Conservation (phyloP, 2,888 invertebrate species). For the Ametastegia equiseti region DNA sequence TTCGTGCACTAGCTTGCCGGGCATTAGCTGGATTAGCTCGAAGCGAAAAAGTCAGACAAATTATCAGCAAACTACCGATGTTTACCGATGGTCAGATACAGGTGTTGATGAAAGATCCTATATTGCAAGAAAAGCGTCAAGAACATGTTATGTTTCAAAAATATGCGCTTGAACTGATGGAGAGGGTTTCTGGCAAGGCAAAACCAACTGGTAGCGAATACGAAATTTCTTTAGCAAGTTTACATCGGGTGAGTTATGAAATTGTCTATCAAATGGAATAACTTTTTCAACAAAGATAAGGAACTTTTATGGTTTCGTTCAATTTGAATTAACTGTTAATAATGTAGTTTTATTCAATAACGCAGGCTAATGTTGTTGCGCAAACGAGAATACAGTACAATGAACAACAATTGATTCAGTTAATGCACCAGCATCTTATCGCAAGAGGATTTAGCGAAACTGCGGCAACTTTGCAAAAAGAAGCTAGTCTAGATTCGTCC, state of each 20-base stretch:
- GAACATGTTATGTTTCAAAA: conserved; percentile 98
- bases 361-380: conserved; percentile 93
- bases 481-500: conserved; percentile 84
- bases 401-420: conserved; percentile 93
- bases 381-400: conserved; percentile 97
- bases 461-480: conserved; percentile 85
- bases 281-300: too few relatives aligned
- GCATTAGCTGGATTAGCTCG: conserved; percentile 95
- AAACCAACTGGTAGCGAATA: conserved; percentile 87
- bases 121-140: conserved; percentile 95
- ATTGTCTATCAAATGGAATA: conserved; percentile 30
- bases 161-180: conserved; percentile 93
- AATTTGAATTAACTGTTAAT: not conserved
- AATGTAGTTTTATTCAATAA: conserved; percentile 54
- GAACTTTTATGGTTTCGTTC: too few relatives aligned
- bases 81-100: conserved; percentile 96
- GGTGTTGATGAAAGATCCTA: conserved; percentile 96
- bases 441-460: conserved; percentile 86
- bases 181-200: conserved; percentile 94
- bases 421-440: conserved; percentile 92
- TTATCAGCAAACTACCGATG: conserved; percentile 95
- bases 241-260: conserved; percentile 84
- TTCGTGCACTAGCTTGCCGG: conserved; percentile 94
- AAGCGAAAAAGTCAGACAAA: conserved; percentile 95
- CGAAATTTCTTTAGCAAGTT: conserved; percentile 92